Evolutionary conservation across 2,797 vertebrate genomes (phyloP).

Genomic region (Erethizon dorsatum): DNA sequence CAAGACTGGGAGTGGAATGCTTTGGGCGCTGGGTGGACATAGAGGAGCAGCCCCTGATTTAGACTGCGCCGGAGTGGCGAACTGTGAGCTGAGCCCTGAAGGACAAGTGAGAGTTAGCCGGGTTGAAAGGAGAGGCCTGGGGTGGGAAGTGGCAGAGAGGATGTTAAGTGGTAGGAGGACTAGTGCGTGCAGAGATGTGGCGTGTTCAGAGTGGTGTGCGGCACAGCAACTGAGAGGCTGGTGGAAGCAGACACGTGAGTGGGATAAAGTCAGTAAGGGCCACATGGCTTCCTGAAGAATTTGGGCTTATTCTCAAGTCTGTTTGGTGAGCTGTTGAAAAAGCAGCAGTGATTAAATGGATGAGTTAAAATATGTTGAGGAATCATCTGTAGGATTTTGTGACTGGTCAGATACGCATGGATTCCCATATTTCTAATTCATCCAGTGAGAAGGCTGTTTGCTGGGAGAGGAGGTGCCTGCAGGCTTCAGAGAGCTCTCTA

Average conservation of each 20-base stretch:
- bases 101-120: not conserved
- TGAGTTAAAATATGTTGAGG: constrained; percentile 25
- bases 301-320: not conserved
- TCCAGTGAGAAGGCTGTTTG: not conserved
- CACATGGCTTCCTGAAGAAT: not conserved
- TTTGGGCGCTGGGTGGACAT: not conserved
- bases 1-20: not conserved
- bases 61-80: not conserved
- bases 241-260: not conserved
- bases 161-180: not conserved
- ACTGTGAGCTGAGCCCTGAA: not conserved
- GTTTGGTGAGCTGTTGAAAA: not conserved
- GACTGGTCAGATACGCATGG: not conserved
- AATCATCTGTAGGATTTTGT: constrained; percentile 9
- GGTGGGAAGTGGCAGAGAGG: not conserved
- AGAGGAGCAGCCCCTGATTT: not conserved
- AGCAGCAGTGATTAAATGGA: not conserved
- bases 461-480: not conserved
- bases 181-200: not conserved
- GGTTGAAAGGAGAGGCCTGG: not conserved
- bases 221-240: too few species aligned
- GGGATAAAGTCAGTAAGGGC: not conserved
- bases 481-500: not conserved
- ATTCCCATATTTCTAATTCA: not conserved
- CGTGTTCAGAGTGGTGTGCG: not conserved